Conservation (phyloP, 2,888 invertebrate species). For the Pachliopta kotzebuea region DNA sequence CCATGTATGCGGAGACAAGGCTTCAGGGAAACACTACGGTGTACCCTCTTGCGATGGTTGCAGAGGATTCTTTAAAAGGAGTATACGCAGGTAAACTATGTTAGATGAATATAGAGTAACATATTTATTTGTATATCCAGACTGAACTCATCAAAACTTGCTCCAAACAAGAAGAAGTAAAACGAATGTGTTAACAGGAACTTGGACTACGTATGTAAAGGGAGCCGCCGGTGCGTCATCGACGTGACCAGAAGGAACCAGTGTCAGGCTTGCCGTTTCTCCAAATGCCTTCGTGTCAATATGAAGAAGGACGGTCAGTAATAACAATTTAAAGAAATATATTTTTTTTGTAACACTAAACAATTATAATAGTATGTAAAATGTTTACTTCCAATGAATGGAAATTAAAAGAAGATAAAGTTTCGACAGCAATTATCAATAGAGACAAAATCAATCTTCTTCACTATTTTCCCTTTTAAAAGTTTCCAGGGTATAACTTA, state of each 20-base stretch:
- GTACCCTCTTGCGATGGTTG: constrained; percentile 93
- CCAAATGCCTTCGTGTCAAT: constrained; percentile 93
- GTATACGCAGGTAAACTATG: constrained; percentile 86
- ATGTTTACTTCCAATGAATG: too few species aligned
- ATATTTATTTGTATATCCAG: too few species aligned
- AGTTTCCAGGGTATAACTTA: too few species aligned
- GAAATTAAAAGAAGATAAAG: too few species aligned
- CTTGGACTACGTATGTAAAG: constrained; percentile 95
- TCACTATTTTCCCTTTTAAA: too few species aligned
- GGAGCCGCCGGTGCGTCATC: constrained; percentile 91
- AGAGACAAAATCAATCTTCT: too few species aligned
- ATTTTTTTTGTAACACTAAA: not conserved
- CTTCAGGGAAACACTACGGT: constrained; percentile 93
- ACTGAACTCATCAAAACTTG: too few species aligned
- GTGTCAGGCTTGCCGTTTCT: constrained; percentile 96
- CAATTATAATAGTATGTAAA: not conserved
- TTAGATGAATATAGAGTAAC: too few species aligned
- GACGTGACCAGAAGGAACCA: constrained; percentile 96
- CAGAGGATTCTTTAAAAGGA: constrained; percentile 96
- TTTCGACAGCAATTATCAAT: too few species aligned
- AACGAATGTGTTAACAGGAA: constrained; percentile 77
- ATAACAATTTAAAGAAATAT: not conserved
- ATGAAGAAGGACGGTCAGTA: constrained; percentile 95
- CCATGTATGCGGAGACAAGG: constrained; percentile 91
- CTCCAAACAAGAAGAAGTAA: too few species aligned